Base-by-base conservation (phyloP, 2,113 vertebrate genomes). In the Dromas ardeola region DNA sequence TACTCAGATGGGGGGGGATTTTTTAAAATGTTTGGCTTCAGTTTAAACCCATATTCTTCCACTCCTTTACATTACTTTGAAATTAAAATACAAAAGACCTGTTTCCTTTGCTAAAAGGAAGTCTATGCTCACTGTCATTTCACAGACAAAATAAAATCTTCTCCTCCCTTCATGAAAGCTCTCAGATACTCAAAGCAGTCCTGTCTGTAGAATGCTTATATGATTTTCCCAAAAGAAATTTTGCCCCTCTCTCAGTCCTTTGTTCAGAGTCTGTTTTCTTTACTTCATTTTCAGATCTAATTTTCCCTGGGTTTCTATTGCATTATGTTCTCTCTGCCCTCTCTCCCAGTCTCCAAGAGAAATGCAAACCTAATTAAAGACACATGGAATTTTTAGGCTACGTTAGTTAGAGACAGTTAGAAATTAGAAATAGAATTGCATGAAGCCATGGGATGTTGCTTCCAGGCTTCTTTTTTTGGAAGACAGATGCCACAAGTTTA, bases 291-390 rank as follows among this genome's bases (percentile, higher is more conserved):
- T 84, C 65, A 87, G 88, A 96, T 92, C 52, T 93, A 89, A 95
- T 95, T 96, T 96, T 95, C 95, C 38, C 40, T 63, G 55, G 13
- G 23, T 70, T 94, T 95, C 66, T 93, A 94, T 79, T 94, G 81
- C 77, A 95, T 96, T 96, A 95, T 45, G 45, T 61, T 91, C 62
- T 92, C 40, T 84, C 77, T 89, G 65, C 34, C 32, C 40, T 84
- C 36, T 34, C 77, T 95, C 49, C 40, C 86, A 76, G 80, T 21
- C 86, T 95, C 65, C 70, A 85, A 61, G 65, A 95, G 77, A 95
- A 95, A 88, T 42, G 40, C 56, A 95, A 95, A 95, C 61, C 61
- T 91, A 97, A 95, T 96, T 93, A 91, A 95, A 93, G 72, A 86
- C 73, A 91, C 36, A 63, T 79, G 81, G 56, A 72, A 61, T 89